Conservation (phyloP, 2,797 vertebrate genomes). For the Amblyraja radiata region DNA sequence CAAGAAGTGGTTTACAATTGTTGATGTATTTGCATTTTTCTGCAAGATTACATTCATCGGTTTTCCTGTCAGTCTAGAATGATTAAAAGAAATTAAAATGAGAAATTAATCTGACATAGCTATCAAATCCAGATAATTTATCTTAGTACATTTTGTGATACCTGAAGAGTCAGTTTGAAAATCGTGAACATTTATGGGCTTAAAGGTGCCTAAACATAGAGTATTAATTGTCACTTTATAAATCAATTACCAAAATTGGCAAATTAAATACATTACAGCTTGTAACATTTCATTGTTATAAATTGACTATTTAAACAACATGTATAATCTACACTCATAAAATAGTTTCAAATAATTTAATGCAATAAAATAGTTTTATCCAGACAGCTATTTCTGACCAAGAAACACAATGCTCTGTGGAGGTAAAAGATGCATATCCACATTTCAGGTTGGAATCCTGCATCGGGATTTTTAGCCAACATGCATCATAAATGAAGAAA, state of each 20-base stretch:
- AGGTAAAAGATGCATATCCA: too few relatives aligned
- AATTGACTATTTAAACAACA: neutral
- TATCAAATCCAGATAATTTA: neutral
- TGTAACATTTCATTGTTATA: neutral
- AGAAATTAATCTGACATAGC: neutral
- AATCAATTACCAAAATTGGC: neutral
- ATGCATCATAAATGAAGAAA: too few relatives aligned
- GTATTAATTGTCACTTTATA: neutral
- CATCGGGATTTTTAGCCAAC: too few relatives aligned
- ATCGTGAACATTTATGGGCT: neutral
- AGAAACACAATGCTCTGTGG: too few relatives aligned
- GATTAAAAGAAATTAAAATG: neutral
- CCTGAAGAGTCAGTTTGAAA: neutral
- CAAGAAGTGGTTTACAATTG: constrained; percentile 27
- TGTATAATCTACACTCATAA: too few relatives aligned
- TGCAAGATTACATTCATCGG: neutral
- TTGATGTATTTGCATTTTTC: constrained; percentile 12
- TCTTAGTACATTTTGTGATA: neutral
- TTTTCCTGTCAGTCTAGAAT: constrained; percentile 12
- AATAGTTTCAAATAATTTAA: too few relatives aligned
- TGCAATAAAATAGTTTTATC: too few relatives aligned
- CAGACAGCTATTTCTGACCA: too few relatives aligned
- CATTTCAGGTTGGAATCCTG: too few relatives aligned
- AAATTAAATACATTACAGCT: neutral
- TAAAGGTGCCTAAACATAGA: neutral